A percentile compares a stretch with the other conserved stretches of the same genome.
Evolutionary conservation across 1,140 invertebrate genomes (phyloP).

Genomic region (Ptiloglossa arizonensis): DNA sequence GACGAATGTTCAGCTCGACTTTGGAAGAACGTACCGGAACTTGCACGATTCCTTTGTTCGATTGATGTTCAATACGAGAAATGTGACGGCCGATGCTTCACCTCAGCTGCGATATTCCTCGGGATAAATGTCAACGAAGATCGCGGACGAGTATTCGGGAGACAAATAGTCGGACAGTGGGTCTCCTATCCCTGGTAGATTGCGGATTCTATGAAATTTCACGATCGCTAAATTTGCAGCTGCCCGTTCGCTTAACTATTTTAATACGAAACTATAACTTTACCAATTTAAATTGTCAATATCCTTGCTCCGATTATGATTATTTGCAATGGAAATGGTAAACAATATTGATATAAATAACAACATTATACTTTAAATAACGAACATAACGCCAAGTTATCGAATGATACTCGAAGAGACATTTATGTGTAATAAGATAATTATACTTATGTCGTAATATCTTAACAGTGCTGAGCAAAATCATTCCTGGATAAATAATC

Average conservation of each 20-base stretch:
- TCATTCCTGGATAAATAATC: too few species aligned
- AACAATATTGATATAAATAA: too few species aligned
- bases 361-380: too few species aligned
- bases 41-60: constrained; percentile 64
- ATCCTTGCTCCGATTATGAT: too few species aligned
- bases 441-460: too few species aligned
- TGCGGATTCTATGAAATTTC: constrained; percentile 53
- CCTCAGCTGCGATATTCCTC: constrained; percentile 68
- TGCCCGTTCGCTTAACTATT: background rate
- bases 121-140: constrained; percentile 73
- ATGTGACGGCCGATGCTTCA: constrained; percentile 72
- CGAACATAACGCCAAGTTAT: too few species aligned
- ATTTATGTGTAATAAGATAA: too few species aligned
- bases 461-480: too few species aligned
- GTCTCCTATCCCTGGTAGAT: constrained; percentile 50
- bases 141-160: constrained; percentile 66
- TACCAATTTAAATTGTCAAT: background rate
- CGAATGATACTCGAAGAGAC: too few species aligned
- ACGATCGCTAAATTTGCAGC: background rate
- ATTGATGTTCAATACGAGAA: constrained; percentile 72
- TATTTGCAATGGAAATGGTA: too few species aligned
- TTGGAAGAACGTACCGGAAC: constrained; percentile 42
- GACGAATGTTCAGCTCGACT: constrained; percentile 11
- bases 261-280: background rate
- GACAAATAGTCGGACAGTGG: constrained; percentile 59